A percentile compares a stretch with the other conserved stretches of the same genome.
These are phyloP conservation scores for Incurvaria masculella DNA, from an alignment of 2,888 invertebrate genomes.

Conservation along the genomic window DNA sequence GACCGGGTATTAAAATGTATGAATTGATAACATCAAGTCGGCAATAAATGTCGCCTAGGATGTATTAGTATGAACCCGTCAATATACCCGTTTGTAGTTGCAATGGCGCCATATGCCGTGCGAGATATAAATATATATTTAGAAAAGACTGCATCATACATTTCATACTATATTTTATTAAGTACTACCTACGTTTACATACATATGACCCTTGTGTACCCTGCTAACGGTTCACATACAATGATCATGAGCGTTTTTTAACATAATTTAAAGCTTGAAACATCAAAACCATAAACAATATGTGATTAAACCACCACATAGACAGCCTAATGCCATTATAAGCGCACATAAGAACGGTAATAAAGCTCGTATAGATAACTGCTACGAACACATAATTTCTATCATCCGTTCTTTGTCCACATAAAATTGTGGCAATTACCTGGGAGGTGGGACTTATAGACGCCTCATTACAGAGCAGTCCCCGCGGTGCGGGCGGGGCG, in stretches of 20 bases:
- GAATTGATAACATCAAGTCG: constrained; percentile 27
- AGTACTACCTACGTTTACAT: too few species aligned
- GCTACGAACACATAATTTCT: not conserved
- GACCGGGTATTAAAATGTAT: constrained; percentile 31
- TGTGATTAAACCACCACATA: not conserved
- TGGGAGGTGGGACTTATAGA: not conserved
- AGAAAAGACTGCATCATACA: too few species aligned
- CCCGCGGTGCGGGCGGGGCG: not conserved
- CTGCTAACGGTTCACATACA: too few species aligned
- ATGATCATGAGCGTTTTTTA: too few species aligned
- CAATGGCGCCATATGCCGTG: too few species aligned
- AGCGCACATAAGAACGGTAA: not conserved
- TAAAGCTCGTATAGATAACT: not conserved
- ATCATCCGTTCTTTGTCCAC: not conserved
- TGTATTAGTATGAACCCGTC: constrained; percentile 22
- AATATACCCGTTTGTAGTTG: constrained; percentile 1
- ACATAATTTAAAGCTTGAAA: not conserved
- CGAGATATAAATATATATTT: too few species aligned
- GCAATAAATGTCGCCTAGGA: constrained; percentile 30
- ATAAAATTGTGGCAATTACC: not conserved
- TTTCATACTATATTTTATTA: too few species aligned
- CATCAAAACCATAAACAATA: not conserved
- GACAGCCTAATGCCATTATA: not conserved
- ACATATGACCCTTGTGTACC: too few species aligned
- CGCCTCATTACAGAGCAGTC: not conserved